phyloP scores from a whole-genome alignment of 2,888 invertebrate species.

The Hirudinaria manillensis region DNA sequence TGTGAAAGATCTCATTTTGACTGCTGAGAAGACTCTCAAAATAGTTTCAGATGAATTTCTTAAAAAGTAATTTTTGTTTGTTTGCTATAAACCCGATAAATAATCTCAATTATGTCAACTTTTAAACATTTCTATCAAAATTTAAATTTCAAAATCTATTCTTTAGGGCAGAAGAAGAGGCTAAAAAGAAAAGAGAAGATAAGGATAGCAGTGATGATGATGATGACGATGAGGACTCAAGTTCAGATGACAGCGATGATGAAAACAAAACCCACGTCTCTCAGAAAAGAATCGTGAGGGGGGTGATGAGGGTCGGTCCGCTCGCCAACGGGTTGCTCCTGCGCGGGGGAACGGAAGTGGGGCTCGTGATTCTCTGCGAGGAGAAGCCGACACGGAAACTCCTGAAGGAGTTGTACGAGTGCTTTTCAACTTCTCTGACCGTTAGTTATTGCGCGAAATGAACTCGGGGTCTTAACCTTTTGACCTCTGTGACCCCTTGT shows the following conservation, averaged over 20 bases:
- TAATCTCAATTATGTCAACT: background rate
- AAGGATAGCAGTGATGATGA: no score
- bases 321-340: slow-evolving; percentile 28
- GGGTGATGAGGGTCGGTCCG: slow-evolving; percentile 26
- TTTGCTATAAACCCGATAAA: no score
- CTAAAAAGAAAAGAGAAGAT: no score
- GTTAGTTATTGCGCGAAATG: background rate
- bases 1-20: slow-evolving; percentile 83
- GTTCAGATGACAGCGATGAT: background rate
- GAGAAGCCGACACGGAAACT: slow-evolving; percentile 24
- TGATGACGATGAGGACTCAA: background rate
- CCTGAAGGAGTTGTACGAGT: slow-evolving; percentile 10
- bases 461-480: background rate
- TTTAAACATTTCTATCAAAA: background rate
- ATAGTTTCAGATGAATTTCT: slow-evolving; percentile 71
- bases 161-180: background rate
- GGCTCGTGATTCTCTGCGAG: slow-evolving; percentile 2
- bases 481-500: background rate
- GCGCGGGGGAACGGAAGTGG: slow-evolving; percentile 12
- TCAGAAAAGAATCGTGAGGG: slow-evolving; percentile 12
- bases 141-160: background rate
- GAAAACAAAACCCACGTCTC: background rate
- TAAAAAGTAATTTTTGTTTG: background rate
- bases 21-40: slow-evolving; percentile 87
- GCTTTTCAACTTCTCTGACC: slow-evolving; percentile 1